Evolutionary conservation across 2,113 vertebrate species (phyloP), one percentile per base, ranked within the genome.

Genomic region (Otis tarda): DNA sequence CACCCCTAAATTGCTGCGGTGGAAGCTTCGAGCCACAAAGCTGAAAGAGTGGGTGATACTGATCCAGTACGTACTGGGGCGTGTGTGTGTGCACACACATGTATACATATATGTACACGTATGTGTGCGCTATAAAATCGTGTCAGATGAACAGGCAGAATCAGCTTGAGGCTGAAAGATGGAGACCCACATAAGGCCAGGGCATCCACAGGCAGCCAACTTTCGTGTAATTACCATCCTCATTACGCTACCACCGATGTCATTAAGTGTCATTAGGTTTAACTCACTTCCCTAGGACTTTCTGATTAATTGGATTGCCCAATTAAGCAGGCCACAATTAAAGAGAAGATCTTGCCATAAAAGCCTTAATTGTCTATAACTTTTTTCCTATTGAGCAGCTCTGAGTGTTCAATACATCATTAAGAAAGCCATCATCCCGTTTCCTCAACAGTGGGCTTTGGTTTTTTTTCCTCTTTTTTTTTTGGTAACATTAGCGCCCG

Each of bases 241-340:
- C 17, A 9, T 80, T 93, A 70, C 1, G 6, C 80, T 37, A 39
- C 82, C n/a, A 25, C 68, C 87, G 50, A 37, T 85, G 91, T 59
- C 92, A 88, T 93, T 92, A 82, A 80, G 59, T 69, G 64, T 74
- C 92, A 93, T 95, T 96, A 93, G 79, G 71, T 77, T 88, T 90
- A 83, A 77, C 64, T 71, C 14, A 5, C n/a, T 77, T 97, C 90
- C 93, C 87, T 77, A 59, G 68, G 82, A 93, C 64, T 94, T 93
- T 68, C 92, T 75, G 83, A 96, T 96, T 94, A 97, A 95, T 92
- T 90, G 88, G 73, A 95, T 92, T 90, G 86, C 68, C 55, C 90
- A 83, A 56, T 96, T 95, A 96, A 88, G 64, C 79, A 47, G 87
- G 33, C 90, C 85, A 63, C 90, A 93, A 94, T 95, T 92, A 93